Evolutionary conservation across 2,797 vertebrate species (phyloP), one percentile per base, ranked within the genome.

Genomic region (Sebastes cheni): DNA sequence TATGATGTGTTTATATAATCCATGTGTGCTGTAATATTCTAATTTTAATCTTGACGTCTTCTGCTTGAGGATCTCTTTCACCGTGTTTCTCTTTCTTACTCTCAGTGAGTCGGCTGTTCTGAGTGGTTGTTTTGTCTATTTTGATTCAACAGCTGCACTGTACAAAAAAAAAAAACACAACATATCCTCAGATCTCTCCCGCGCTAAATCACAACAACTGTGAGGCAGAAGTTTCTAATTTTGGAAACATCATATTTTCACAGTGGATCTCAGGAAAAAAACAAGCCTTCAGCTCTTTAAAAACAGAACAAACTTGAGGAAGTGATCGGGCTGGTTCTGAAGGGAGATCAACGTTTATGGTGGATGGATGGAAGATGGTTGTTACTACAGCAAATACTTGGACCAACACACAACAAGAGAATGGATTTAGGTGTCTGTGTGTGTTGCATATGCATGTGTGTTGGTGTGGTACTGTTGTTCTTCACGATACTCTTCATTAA

Each of bases 271-370:
- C 8, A 22, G 64, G n/a, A 76, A 82, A 46, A 46, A 46, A 83
- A 80, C 59, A 75, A 67, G 59, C 29, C 27, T 61, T 66, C 25
- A 25, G 27, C 30, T 64, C 65, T 36, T 71, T 39, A 9, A 36
- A 79, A 65, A 62, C 32, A 50, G 30, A 74, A 42, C n/a, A 79
- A 42, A 77, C 65, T 42, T 46, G 23, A 79, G 12, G 16, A 77
- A 77, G 55, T n/a, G 13, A 73, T 58, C 3, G 20, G 25, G 67
- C 34, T 70, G 90, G 87, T 92, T 94, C 91, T 90, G 82, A 81
- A 72, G 91, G 93, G 93, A 94, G 94, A 95, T 94, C 94, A 94
- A 94, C 77, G 52, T 87, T 88, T 69, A 93, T 92, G 92, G 89
- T 86, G 82, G 87, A 92, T 95, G 93, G 82, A 95, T 95, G 93